Conservation (phyloP, 2,113 vertebrate genomes). For the Bufo gargarizans region DNA sequence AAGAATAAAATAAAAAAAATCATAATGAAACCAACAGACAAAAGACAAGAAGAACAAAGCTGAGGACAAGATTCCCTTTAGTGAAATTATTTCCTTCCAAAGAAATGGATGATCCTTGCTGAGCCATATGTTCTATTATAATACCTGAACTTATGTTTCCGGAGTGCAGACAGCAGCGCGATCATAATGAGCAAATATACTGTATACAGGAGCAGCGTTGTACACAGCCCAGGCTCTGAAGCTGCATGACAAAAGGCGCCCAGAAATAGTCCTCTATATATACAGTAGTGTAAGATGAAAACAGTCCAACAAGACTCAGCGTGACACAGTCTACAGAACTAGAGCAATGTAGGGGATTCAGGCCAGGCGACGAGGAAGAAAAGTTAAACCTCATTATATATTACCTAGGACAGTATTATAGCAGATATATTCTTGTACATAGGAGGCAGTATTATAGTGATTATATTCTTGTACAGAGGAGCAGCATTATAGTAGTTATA, state of each 20-base stretch:
- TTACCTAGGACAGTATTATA: too few relatives aligned
- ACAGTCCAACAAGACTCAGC: neutral
- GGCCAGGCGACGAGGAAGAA: neutral
- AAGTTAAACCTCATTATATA: neutral
- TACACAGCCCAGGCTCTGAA: neutral
- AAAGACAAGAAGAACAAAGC: neutral
- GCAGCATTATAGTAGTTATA: neutral
- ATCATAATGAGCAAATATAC: neutral
- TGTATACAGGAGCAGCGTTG: neutral
- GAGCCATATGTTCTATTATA: neutral
- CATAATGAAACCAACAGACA: neutral
- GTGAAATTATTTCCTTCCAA: neutral
- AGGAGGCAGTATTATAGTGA: too few relatives aligned
- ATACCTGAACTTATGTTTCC: neutral
- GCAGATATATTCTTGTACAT: constrained; percentile 3
- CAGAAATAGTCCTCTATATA: constrained; percentile 6
- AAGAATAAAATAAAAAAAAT: neutral
- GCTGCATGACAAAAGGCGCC: neutral
- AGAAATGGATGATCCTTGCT: neutral
- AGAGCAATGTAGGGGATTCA: neutral
- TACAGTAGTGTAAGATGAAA: neutral
- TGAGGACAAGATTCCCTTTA: neutral
- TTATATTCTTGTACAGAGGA: too few relatives aligned
- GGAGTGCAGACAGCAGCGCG: neutral
- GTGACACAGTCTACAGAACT: neutral